Evolutionary conservation across 2,113 vertebrate genomes (phyloP).

Genomic region (Dryoscopus gambensis): DNA sequence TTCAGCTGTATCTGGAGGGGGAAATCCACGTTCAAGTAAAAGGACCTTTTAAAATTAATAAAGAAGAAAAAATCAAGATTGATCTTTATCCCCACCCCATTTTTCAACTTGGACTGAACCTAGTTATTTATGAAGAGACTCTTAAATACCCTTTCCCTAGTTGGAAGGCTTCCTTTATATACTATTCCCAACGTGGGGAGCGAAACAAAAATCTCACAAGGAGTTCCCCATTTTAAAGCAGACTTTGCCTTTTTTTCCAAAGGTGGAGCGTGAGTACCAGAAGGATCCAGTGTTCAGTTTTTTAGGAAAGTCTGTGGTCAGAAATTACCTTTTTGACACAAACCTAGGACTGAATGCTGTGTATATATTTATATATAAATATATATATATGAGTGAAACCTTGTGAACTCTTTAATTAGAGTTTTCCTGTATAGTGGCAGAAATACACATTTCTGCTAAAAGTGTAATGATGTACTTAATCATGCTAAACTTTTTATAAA

Average conservation of each 20-base stretch:
- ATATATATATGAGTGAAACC: slow-evolving; percentile 82
- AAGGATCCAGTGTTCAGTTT: slow-evolving; percentile 86
- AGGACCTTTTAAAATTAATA: slow-evolving; percentile 62
- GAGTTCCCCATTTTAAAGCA: slow-evolving; percentile 77
- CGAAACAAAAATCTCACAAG: slow-evolving; percentile 76
- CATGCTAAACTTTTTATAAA: slow-evolving; percentile 99
- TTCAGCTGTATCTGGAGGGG: slow-evolving; percentile 68
- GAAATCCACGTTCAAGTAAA: slow-evolving; percentile 68
- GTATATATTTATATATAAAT: slow-evolving; percentile 85
- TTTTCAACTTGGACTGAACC: slow-evolving; percentile 84
- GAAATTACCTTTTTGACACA: slow-evolving; percentile 84
- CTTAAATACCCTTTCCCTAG: slow-evolving; percentile 91
- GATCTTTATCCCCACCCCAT: slow-evolving; percentile 81
- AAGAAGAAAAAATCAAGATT: slow-evolving; percentile 67
- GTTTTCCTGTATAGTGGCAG: slow-evolving; percentile 98
- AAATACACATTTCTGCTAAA: slow-evolving; percentile 89
- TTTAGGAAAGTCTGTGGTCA: slow-evolving; percentile 88
- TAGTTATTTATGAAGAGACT: slow-evolving; percentile 98
- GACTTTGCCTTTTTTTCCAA: slow-evolving; percentile 90
- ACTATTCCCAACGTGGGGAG: slow-evolving; percentile 87
- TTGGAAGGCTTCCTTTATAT: slow-evolving; percentile 90
- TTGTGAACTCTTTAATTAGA: slow-evolving; percentile 90
- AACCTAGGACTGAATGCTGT: slow-evolving; percentile 90
- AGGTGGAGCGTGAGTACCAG: slow-evolving; percentile 92
- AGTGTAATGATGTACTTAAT: slow-evolving; percentile 98